Base-by-base conservation (phyloP, 2,888 invertebrate species). In the Heliconius sara region DNA sequence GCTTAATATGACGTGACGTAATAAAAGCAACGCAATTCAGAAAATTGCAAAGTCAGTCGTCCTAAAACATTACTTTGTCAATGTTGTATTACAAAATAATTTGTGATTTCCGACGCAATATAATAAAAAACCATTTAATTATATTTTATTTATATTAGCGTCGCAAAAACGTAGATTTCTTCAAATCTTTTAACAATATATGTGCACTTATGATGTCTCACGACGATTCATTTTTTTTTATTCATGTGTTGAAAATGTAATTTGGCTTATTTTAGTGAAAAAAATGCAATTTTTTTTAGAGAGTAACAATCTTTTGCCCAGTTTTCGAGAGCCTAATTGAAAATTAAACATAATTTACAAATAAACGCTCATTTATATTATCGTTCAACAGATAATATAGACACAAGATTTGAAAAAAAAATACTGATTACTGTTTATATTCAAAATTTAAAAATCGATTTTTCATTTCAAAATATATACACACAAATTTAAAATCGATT, bases 401-500 rank as follows among this genome's bases (percentile, higher is more conserved):
- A 57, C 47, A 52, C 9, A 52, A 57, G 30, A 72, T 52, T 72
- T 79, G 39, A 82, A 83, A 82, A 82, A 84, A 83, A 82, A 82
- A 84, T 80, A 86, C 85, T 83, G 82, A 84, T 83, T 79, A 83
- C 75, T 77, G 83, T 75, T 63, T 77, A 81, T 81, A 83, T 81
- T 81, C 47, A 10, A 30, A 73, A 83, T 81, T 81, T 65, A 22
- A 78, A 84, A 87, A 87, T 87, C 86, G 86, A 88, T 86, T 83
- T 65, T 84, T 76, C 84, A 84, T 84, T 83, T 84, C 77, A 84
- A 82, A 84, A 86, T 88, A 89, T 89, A 85, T 84, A 84, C 87
- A 89, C 86, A 89, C 86, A 88, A 87, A 86, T 86, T 86, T 84
- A 80, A 52, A 83, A 87, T 87, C 87, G 87, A 88, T 86, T 85